These are phyloP conservation scores for Falco punctatus DNA, from an alignment of 2,113 vertebrate genomes.

Conservation along the genomic window DNA sequence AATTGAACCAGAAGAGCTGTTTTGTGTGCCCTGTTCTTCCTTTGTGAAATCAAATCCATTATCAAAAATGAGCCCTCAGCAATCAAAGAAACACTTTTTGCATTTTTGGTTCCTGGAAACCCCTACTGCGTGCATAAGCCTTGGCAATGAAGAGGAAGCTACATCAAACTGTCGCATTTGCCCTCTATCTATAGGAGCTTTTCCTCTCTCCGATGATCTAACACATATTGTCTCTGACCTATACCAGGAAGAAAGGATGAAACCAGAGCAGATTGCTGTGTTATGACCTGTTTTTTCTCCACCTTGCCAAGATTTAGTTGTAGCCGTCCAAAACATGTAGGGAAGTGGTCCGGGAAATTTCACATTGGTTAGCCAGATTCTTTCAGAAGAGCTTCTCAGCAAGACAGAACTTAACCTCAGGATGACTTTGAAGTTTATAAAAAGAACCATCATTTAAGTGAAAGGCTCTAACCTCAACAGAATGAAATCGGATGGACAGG, in stretches of 20 bases:
- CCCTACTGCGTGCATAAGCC: background rate
- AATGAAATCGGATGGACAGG: conserved; percentile 68
- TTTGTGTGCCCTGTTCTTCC: background rate
- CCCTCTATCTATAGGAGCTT: conserved; percentile 18
- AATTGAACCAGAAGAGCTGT: background rate
- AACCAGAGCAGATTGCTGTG: conserved; percentile 53
- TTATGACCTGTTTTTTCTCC: conserved; percentile 34
- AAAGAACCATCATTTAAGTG: conserved; percentile 71
- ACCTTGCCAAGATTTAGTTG: conserved; percentile 50
- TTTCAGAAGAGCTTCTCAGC: conserved; percentile 41
- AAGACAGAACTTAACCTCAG: conserved; percentile 65
- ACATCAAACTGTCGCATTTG: conserved; percentile 18
- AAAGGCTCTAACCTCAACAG: conserved; percentile 61
- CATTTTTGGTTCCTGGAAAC: conserved; percentile 24
- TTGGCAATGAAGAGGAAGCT: conserved; percentile 21
- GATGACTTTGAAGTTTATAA: conserved; percentile 75
- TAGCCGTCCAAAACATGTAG: conserved; percentile 26
- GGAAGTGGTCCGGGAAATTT: conserved; percentile 25
- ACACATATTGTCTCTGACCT: conserved; percentile 15
- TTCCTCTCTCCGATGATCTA: conserved; percentile 38
- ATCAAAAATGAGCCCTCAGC: background rate
- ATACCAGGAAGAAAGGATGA: conserved; percentile 45
- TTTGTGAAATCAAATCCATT: background rate
- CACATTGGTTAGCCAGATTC: conserved; percentile 50
- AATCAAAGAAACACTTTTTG: conserved; percentile 5